phyloP scores from a whole-genome alignment of 2,888 invertebrate species.

The Hydrotaea diabolus region DNA sequence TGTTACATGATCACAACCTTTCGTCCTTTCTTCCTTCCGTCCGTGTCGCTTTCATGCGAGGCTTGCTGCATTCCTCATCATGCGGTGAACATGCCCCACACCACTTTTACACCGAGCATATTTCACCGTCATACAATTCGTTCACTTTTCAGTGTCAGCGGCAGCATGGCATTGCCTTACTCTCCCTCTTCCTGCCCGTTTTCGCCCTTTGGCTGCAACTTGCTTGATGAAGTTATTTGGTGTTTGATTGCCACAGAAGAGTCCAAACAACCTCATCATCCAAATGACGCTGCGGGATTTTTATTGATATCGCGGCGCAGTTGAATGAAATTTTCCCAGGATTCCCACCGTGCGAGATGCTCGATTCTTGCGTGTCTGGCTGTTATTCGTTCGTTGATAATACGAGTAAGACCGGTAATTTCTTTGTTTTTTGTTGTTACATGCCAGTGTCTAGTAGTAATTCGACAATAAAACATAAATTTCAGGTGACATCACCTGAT shows the following conservation, averaged over 20 bases:
- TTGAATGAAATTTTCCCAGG: constrained; percentile 61
- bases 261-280: constrained; percentile 14
- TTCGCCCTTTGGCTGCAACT: not conserved
- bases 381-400: constrained; percentile 23
- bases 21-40: constrained; percentile 29
- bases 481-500: constrained; percentile 63
- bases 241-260: constrained; percentile 48
- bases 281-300: constrained; percentile 66
- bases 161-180: not conserved
- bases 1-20: constrained; percentile 65
- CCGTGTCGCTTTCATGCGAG: constrained; percentile 1
- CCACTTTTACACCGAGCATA: constrained; percentile 48
- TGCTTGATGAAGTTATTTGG: constrained; percentile 54
- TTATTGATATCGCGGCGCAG: constrained; percentile 48
- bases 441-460: constrained; percentile 13
- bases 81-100: constrained; percentile 3
- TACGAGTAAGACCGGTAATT: too few species aligned
- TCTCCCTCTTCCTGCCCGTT: not conserved
- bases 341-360: constrained; percentile 61
- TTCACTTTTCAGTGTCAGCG: constrained; percentile 45
- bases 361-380: constrained; percentile 52
- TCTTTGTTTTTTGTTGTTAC: constrained; percentile 3
- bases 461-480: constrained; percentile 33
- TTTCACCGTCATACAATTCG: not conserved
- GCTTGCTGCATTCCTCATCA: constrained; percentile 67